These are phyloP conservation scores for Ophonus ardosiacus DNA, from an alignment of 2,888 invertebrate species.

Conservation along the genomic window DNA sequence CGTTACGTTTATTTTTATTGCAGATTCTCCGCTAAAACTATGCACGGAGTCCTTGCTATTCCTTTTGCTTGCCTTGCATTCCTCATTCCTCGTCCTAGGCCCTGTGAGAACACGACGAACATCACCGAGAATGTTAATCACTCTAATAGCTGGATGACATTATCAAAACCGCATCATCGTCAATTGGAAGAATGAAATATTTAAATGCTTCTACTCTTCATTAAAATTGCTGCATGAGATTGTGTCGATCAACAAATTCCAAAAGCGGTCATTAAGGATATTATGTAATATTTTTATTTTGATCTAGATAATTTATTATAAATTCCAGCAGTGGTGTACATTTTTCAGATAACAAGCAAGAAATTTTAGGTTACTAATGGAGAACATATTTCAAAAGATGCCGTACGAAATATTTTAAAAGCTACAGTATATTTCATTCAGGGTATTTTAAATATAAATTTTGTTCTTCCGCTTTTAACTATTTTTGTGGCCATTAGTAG, in stretches of 20 bases:
- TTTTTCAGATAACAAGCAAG: conserved; percentile 5
- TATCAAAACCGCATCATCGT: conserved; percentile 53
- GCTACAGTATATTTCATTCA: too few relatives aligned
- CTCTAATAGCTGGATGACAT: conserved; percentile 55
- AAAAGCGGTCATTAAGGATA: conserved; percentile 9
- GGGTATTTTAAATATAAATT: too few relatives aligned
- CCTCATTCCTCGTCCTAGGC: conserved; percentile 37
- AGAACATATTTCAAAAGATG: too few relatives aligned
- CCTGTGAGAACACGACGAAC: conserved; percentile 29
- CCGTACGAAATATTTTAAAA: too few relatives aligned
- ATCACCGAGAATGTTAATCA: conserved; percentile 15
- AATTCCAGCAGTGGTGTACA: background rate
- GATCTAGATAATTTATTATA: conserved; percentile 12
- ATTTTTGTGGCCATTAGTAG: too few relatives aligned
- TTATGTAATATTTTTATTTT: conserved; percentile 26
- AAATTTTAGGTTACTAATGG: too few relatives aligned
- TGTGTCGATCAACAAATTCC: conserved; percentile 12
- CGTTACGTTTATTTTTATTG: conserved; percentile 26
- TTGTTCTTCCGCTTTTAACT: too few relatives aligned
- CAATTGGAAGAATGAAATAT: conserved; percentile 46
- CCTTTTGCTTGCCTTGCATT: conserved; percentile 54
- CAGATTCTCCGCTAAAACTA: conserved; percentile 26
- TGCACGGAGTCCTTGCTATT: conserved; percentile 26
- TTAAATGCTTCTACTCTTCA: conserved; percentile 48
- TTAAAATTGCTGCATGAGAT: conserved; percentile 50